Evolutionary conservation across 2,888 invertebrate genomes (phyloP).

Genomic region (Phymatocera aterrima): DNA sequence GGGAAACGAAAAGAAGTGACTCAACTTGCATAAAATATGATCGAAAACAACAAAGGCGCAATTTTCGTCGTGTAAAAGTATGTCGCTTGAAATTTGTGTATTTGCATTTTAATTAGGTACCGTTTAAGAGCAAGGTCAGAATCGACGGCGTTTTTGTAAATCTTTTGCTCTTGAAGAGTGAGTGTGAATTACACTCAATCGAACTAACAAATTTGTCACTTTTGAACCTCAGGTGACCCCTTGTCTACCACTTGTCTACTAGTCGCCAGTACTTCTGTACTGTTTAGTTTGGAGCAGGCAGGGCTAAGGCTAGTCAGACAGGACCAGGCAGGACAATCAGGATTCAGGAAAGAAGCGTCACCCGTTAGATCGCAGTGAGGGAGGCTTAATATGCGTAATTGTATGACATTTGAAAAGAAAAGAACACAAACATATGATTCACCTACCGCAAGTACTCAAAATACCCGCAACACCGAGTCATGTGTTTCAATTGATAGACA

Average conservation of each 20-base stretch:
- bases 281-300: slow-evolving; percentile 74
- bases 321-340: slow-evolving; percentile 67
- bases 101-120: neutral
- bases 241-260: slow-evolving; percentile 73
- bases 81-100: neutral
- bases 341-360: slow-evolving; percentile 69
- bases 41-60: neutral
- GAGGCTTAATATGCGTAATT: slow-evolving; percentile 65
- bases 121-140: neutral
- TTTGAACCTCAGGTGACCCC: slow-evolving; percentile 74
- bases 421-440: too few species aligned
- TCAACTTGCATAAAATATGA: neutral
- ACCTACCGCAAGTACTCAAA: slow-evolving; percentile 59
- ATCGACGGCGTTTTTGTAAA: slow-evolving; percentile 18
- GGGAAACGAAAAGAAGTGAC: neutral
- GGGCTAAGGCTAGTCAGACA: slow-evolving; percentile 71
- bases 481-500: slow-evolving; percentile 30
- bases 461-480: neutral
- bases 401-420: slow-evolving; percentile 54
- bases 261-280: slow-evolving; percentile 73
- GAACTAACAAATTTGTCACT: slow-evolving; percentile 72
- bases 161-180: slow-evolving; percentile 31
- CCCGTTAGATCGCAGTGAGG: slow-evolving; percentile 69
- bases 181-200: slow-evolving; percentile 41
- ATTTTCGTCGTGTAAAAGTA: neutral